A percentile compares a stretch with the other conserved stretches of the same genome.
phyloP scores from a whole-genome alignment of 2,888 invertebrate genomes.

The Lampropteryx suffumata region DNA sequence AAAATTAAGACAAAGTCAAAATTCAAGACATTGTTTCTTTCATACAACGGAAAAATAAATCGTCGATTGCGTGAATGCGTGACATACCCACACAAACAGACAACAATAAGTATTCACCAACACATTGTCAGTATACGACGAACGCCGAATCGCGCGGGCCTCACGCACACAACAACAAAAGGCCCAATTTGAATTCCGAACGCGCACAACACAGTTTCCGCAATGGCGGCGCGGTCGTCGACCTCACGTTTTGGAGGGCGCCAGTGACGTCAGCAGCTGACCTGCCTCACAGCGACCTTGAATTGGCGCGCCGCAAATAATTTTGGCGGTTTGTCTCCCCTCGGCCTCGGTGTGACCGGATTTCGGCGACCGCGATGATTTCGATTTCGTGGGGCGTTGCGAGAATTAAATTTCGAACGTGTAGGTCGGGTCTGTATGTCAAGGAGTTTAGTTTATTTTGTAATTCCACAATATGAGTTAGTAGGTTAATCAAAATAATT shows the following conservation, averaged over 20 bases:
- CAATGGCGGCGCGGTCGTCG: constrained; percentile 71
- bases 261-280: constrained; percentile 75
- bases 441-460: constrained; percentile 6
- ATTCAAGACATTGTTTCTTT: constrained; percentile 3
- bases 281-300: constrained; percentile 79
- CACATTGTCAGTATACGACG: constrained; percentile 34
- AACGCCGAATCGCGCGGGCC: constrained; percentile 36
- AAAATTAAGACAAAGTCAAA: no score
- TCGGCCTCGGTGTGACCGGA: constrained; percentile 39
- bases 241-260: constrained; percentile 78
- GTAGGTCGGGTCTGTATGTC: constrained; percentile 4
- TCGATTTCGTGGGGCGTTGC: constrained; percentile 28
- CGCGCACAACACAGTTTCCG: constrained; percentile 79
- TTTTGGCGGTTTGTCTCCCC: constrained; percentile 51
- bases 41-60: constrained; percentile 19
- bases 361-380: constrained; percentile 36
- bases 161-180: constrained; percentile 62
- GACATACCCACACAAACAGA: constrained; percentile 46
- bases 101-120: constrained; percentile 27
- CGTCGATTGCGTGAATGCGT: constrained; percentile 24
- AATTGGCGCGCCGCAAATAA: constrained; percentile 47
- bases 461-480: no score
- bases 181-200: constrained; percentile 79
- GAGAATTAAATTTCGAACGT: constrained; percentile 23
- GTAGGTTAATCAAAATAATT: no score